Base-by-base conservation (phyloP, 2,113 vertebrate genomes). In the Gorsachius goisagi region DNA sequence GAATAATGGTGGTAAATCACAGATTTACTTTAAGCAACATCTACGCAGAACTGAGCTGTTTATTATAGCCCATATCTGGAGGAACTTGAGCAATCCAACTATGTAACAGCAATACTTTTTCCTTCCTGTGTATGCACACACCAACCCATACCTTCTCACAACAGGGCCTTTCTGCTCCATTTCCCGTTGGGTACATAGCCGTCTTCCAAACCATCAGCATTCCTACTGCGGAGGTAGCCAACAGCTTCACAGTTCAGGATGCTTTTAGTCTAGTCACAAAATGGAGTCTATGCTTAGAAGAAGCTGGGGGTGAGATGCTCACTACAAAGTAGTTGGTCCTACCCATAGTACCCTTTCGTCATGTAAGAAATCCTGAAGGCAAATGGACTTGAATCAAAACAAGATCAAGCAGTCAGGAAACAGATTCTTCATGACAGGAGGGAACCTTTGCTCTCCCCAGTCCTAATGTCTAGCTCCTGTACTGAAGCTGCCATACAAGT, bases 191-290 rank as follows among this genome's bases (percentile, higher is more conserved):
- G 8, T 32, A 26, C 9, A 3, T 1, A 74, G 23, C 33, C 13
- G 4, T 37, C 73, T 89, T 44, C 5, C 21, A 89, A 81, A 66
- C 16, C 47, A 71, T 23, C 47, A 33, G 24, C 4, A 32, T 83
- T 83, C 73, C 71, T 62, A 12, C 18, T 0, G 0, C 68, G 80
- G 59, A 76, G 37, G 6, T 24, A 75, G 23, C 39, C 4, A 3
- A 71, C 33, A 50, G 12, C 37, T 85, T 67, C 44, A 11, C 17
- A 9, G 3, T 33, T 69, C 50, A 47, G 47, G 26, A 39, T 67
- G 30, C 39, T 50, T 72, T 90, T 45, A 67, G 56, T 85, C 30
- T 27, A 72, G 20, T 32, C 62, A 68, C 22, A 69, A 69, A 85
- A 75, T 45, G 11, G 8, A 87, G 20, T 11, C 37, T 47, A 1